Base-by-base conservation (phyloP, 1,140 invertebrate genomes). In the Diorhabda elongata region DNA sequence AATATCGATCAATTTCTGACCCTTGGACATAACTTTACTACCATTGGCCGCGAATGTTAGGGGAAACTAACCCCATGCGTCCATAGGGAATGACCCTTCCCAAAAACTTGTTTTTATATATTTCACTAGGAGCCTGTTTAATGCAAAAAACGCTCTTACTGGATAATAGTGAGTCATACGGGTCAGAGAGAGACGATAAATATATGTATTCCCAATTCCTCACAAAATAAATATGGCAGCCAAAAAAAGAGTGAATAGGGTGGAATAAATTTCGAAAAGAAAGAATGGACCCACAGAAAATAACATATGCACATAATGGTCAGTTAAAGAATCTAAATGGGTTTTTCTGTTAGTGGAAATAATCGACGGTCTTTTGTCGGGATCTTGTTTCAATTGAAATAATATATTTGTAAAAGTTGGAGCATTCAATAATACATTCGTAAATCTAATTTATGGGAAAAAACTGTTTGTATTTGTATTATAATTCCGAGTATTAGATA, bases 71-170 rank as follows among this genome's bases (percentile, higher is more conserved):
- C 74, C 72, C 72, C 66, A 75, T n/a, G 42, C 44, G 71, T 70
- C 69, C 70, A 73, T 66, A 61, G 74, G 74, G 74, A 75, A 68
- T 75, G 74, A 75, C 74, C 74, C 74, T 75, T 73, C 74, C 71
- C 45, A 62, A 62, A 62, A 62, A 64, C 57, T 71, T 58, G 69
- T 71, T 65, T 60, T 63, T 68, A 26, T 26, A 26, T 26, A 66
- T 66, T 62, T 11, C 61, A 42, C 58, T 3, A 57, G 11, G n/a
- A 62, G 42, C 61, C 44, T 44, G 11, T 62, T 62, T 62, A 62
- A 62, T 47, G 61, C 61, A 62, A 62, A 62, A 62, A 62, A 62
- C 9, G 44, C 61, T 62, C 42, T 62, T 62, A 44, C 61, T 42
- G 8, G 61, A 62, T 62, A 44, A 11, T 43, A 52, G 47, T 58